Base-by-base conservation (phyloP, 2,797 vertebrate genomes). In the Avahi laniger region DNA sequence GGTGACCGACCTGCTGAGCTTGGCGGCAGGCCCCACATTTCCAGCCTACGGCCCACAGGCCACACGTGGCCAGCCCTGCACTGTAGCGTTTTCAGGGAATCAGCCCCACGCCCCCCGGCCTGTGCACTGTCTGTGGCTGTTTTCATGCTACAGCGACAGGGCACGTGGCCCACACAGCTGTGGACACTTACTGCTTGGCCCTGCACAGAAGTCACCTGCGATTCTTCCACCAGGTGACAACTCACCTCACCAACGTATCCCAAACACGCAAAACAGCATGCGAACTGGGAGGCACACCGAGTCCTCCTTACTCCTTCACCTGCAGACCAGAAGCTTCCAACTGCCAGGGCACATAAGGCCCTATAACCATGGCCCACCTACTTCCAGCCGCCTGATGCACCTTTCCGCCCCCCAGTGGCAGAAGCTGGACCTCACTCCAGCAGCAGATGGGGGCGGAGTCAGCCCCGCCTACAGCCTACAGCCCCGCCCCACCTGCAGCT, bases 71-170 rank as follows among this genome's bases (percentile, higher is more conserved):
- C 52, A 20, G 69, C 1, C 13, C 33, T 46, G 11, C 52, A 11
- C 4, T 9, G 6, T 9, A 63, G 30, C 13, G 26, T 12, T 59
- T 28, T 43, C 38, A 43, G 2, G 33, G 35, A 22, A 67, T 61
- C 35, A 35, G 81, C 41, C 50, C 41, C 50, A 17, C 26, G 5
- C 18, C 18, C 41, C 22, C 4, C 41, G 18, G 33, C 59, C 59
- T 18, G 0, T 28, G 5, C 5, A 8, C 30, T 7, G 26, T 43
- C 38, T 72, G 61, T 33, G 61, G 30, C 61, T 63, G 61, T 63
- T 63, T 63, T 33, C 61, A 72, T 0, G 0, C 26, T 30, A 17
- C 41, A 8, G 26, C 0, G 0, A 72, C 24, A 72, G 38, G 20
- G 35, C 35, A 7, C 5, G 6, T 26, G 24, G 24, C 38, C 69